Percentiles rank a stretch among this genome's conserved stretches.
Conservation (phyloP, 2,113 vertebrate species). For the Austrofundulus limnaeus region DNA sequence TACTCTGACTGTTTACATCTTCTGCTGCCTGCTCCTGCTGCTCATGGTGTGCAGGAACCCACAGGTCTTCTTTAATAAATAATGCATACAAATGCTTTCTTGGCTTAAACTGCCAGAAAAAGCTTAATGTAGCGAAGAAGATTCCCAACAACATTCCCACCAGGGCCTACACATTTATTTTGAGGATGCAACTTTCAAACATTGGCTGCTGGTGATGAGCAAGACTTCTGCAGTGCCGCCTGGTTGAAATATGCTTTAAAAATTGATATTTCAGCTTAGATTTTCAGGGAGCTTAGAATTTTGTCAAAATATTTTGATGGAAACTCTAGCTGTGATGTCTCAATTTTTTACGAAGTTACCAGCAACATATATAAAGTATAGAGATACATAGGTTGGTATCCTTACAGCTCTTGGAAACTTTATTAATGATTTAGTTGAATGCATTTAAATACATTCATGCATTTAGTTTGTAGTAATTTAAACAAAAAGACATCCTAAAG, state of each 20-base stretch:
- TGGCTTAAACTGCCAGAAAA: constrained; percentile 57
- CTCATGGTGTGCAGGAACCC: constrained; percentile 39
- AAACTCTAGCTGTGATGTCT: background rate
- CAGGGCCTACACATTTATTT: constrained; percentile 44
- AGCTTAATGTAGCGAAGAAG: constrained; percentile 61
- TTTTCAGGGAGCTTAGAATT: constrained; percentile 21
- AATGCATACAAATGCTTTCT: constrained; percentile 51
- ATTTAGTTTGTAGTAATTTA: no score
- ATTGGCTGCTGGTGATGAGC: constrained; percentile 31
- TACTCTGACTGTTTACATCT: constrained; percentile 44
- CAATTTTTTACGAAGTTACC: no score
- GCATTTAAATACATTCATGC: no score
- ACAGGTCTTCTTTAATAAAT: constrained; percentile 46
- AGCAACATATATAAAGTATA: no score
- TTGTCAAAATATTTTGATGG: no score
- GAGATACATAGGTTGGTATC: no score
- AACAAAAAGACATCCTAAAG: no score
- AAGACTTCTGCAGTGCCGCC: constrained; percentile 33
- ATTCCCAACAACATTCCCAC: constrained; percentile 45
- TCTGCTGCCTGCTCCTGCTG: constrained; percentile 42
- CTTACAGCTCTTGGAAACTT: no score
- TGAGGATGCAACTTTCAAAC: constrained; percentile 13
- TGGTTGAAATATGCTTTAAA: constrained; percentile 17
- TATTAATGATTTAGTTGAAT: no score
- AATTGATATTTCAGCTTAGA: constrained; percentile 11